phyloP scores from a whole-genome alignment of 2,113 vertebrate species.

The Etia nguti region DNA sequence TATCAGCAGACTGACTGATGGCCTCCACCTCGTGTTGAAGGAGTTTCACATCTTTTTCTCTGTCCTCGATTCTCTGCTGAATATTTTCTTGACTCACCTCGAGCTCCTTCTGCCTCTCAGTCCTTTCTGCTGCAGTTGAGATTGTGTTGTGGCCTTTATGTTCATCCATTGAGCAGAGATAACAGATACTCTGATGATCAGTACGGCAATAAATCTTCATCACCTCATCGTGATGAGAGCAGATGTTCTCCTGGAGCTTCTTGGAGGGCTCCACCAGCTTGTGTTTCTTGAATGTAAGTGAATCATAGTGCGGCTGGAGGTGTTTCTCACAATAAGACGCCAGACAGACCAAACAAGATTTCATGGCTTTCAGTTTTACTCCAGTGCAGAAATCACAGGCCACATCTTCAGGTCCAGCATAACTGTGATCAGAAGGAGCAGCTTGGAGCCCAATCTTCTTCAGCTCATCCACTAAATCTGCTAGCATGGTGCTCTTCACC shows the following conservation, averaged over 20 bases:
- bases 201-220: neutral
- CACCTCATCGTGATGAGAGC: neutral
- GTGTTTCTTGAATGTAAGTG: neutral
- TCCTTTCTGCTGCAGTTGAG: neutral
- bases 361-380: neutral
- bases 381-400: neutral
- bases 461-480: neutral
- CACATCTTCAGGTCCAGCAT: neutral
- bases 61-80: neutral
- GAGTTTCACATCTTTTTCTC: neutral
- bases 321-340: neutral
- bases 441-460: neutral
- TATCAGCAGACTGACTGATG: neutral
- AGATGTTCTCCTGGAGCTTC: neutral
- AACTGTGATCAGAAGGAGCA: neutral
- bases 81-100: neutral
- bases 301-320: neutral
- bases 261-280: neutral
- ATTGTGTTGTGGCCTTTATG: neutral
- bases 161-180: neutral
- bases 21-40: neutral
- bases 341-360: neutral
- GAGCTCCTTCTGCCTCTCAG: neutral
- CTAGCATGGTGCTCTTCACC: neutral
- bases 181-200: neutral